A percentile compares a stretch with the other conserved stretches of the same genome.
phyloP scores from a whole-genome alignment of 2,113 vertebrate genomes.

The Amblyornis subalaris region DNA sequence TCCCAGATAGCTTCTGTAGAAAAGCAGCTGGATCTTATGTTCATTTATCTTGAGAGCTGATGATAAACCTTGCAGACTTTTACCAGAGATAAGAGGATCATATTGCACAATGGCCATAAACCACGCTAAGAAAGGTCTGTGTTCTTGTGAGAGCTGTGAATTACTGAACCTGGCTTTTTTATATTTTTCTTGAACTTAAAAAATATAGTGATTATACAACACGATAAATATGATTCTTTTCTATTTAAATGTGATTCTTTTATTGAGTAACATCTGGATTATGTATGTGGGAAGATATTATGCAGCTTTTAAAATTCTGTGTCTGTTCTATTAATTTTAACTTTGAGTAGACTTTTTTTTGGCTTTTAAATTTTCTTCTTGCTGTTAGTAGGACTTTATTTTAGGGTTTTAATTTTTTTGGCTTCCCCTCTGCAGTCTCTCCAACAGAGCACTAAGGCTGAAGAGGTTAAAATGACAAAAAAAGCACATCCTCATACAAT shows the following conservation, averaged over 20 bases:
- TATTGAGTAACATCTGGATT: not conserved
- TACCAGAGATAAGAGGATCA: not conserved
- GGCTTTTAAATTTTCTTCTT: not conserved
- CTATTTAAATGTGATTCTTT: not conserved
- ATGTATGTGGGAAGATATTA: not conserved
- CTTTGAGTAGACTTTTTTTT: not conserved
- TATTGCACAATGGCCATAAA: not conserved
- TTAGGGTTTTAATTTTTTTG: not conserved
- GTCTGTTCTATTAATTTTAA: not conserved
- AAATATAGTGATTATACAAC: not conserved
- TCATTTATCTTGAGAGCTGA: not conserved
- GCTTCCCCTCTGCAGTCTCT: not conserved
- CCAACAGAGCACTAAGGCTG: not conserved
- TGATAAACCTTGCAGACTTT: conserved; percentile 24
- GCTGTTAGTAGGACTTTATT: not conserved
- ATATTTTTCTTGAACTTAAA: not conserved
- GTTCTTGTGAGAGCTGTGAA: not conserved
- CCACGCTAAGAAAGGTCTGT: not conserved
- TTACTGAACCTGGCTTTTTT: not conserved
- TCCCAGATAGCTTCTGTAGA: not conserved
- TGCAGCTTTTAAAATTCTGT: not conserved
- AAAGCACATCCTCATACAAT: not conserved
- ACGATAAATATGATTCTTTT: not conserved
- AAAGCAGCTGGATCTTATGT: not conserved
- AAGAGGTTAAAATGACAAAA: not conserved